Conservation (phyloP, 2,797 vertebrate genomes). For the Menidia menidia region DNA sequence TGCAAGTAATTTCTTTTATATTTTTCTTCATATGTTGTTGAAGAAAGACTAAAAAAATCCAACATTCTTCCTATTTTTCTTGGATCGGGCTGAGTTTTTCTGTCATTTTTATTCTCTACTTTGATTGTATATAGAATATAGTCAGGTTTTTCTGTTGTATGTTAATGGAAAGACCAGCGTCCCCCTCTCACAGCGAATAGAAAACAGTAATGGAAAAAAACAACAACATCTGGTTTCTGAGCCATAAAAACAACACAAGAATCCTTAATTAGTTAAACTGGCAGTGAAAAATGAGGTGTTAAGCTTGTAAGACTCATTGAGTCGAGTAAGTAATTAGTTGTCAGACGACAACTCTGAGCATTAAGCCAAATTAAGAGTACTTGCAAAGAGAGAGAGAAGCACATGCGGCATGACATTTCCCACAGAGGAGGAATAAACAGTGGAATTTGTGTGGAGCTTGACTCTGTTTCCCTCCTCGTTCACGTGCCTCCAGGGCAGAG, state of each 20-base stretch:
- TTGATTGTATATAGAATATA: too few species aligned
- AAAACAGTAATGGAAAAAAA: neutral
- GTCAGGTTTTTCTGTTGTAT: neutral
- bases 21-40: too few species aligned
- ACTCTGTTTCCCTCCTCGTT: conserved; percentile 25
- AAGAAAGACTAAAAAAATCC: too few species aligned
- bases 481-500: conserved; percentile 76
- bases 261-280: conserved; percentile 2
- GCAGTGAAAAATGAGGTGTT: conserved; percentile 2
- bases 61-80: too few species aligned
- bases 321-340: neutral
- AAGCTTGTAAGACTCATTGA: neutral
- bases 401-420: neutral
- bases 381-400: neutral
- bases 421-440: conserved; percentile 10
- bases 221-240: neutral
- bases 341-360: neutral
- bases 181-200: neutral
- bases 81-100: too few species aligned
- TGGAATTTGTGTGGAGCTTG: conserved; percentile 39
- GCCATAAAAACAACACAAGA: neutral
- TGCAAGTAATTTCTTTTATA: too few species aligned
- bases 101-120: too few species aligned
- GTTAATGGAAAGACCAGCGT: neutral
- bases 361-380: neutral